Evolutionary conservation across 2,113 vertebrate species (phyloP).

Genomic region (Steatornis caripensis): DNA sequence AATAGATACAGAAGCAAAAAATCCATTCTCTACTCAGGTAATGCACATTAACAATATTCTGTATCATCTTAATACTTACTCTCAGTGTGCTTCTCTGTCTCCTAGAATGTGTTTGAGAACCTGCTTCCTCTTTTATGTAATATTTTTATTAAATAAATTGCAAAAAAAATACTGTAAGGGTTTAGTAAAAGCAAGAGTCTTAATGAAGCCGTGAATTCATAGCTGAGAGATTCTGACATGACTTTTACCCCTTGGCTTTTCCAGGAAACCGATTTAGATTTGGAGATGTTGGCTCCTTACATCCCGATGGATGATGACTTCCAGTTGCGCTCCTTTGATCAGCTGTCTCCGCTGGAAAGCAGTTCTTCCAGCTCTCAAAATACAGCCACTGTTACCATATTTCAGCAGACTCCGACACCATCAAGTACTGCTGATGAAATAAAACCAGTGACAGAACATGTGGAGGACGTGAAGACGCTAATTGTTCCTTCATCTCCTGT

Average conservation of each 20-base stretch:
- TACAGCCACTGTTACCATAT: constrained; percentile 26
- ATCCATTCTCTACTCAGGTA: constrained; percentile 89
- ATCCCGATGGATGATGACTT: constrained; percentile 99
- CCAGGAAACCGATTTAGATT: constrained; percentile 85
- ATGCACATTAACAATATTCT: not conserved
- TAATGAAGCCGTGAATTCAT: not conserved
- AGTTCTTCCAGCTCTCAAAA: constrained; percentile 64
- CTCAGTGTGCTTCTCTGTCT: not conserved
- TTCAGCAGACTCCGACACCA: constrained; percentile 52
- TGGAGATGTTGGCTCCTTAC: constrained; percentile 97
- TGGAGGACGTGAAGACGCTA: constrained; percentile 58
- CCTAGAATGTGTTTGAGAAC: not conserved
- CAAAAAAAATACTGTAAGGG: not conserved
- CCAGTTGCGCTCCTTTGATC: constrained; percentile 87
- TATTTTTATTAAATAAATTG: not conserved
- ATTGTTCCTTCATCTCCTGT: constrained; percentile 72
- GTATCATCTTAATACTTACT: not conserved
- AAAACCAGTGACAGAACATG: constrained; percentile 42
- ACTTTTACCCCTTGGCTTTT: not conserved
- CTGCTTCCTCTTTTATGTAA: not conserved
- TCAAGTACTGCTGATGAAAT: constrained; percentile 49
- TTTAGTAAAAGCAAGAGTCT: not conserved
- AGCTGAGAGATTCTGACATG: not conserved
- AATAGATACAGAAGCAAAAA: constrained; percentile 91
- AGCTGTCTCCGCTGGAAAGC: constrained; percentile 79